These are phyloP conservation scores for Malurus melanocephalus DNA, from an alignment of 2,113 vertebrate species.

Conservation along the genomic window DNA sequence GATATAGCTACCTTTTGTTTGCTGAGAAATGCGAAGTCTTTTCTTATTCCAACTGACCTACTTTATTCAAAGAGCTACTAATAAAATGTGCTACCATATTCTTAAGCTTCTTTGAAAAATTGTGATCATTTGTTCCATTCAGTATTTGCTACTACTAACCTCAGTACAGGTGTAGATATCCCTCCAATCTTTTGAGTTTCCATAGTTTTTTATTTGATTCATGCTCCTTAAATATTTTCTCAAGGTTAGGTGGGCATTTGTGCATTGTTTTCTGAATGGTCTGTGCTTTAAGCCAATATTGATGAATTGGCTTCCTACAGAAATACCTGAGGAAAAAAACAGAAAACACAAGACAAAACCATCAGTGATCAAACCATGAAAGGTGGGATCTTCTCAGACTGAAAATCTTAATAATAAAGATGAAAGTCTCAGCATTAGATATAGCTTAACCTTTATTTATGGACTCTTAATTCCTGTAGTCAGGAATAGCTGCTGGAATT, in stretches of 20 bases:
- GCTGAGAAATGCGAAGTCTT: background rate
- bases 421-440: background rate
- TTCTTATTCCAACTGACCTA: background rate
- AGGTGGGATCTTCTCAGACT: background rate
- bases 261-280: background rate
- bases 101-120: background rate
- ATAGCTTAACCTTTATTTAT: background rate
- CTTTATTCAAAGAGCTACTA: background rate
- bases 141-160: background rate
- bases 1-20: background rate
- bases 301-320: background rate
- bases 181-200: background rate
- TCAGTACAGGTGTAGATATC: background rate
- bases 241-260: background rate
- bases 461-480: background rate
- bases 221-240: background rate
- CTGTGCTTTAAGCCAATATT: background rate
- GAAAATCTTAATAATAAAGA: background rate
- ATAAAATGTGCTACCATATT: background rate
- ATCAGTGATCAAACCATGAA: background rate
- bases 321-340: background rate
- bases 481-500: background rate
- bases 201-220: background rate
- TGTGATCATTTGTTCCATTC: background rate
- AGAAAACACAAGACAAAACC: background rate